Base-by-base conservation (phyloP, 2,888 invertebrate species). In the Hyles lineata region DNA sequence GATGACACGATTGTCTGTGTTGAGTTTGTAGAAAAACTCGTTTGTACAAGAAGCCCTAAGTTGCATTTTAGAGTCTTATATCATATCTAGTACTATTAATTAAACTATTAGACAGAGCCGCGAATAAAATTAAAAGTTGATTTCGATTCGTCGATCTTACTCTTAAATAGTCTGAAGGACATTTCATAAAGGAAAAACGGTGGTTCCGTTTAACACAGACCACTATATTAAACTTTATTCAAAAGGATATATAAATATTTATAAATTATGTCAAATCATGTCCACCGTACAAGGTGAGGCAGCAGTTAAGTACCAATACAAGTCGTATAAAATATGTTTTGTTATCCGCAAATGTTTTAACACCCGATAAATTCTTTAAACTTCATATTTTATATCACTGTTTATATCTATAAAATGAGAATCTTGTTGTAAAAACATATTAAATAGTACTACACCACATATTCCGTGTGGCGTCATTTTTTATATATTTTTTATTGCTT, bases 231-330 rank as follows among this genome's bases (percentile, higher is more conserved):
- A 67, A 25, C 43, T 63, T 35, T 67, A 67, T 67, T 62, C 55
- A 21, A 21, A 70, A 55, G 58, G 70, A 70, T 29, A 70, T 58
- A 70, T 58, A 70, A 70, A 70, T 70, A 70, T 59, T 58, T 29
- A 59, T 59, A 67, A 50, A 67, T 67, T 50, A 23, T 67, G 67
- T 67, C 23, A 50, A 67, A 67, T 67, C 50, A 50, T 50, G 43
- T 67, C 63, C 43, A 21, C 63, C 43, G 63, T 67, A 67, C 21
- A 67, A 67, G 67, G 67, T 17, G 43, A 50, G 7, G 15, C 43
- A 23, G 50, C 23, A 50, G 50, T 50, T 23, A 67, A 67, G 11
- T 67, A 23, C 50, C 23, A 67, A 67, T 67, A 50, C 50, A 67
- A 67, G 43, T 67, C 50, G 23, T 67, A 50, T 50, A 67, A 67